Conservation (phyloP, 2,797 vertebrate species). For the Rhyacichthys aspro region DNA sequence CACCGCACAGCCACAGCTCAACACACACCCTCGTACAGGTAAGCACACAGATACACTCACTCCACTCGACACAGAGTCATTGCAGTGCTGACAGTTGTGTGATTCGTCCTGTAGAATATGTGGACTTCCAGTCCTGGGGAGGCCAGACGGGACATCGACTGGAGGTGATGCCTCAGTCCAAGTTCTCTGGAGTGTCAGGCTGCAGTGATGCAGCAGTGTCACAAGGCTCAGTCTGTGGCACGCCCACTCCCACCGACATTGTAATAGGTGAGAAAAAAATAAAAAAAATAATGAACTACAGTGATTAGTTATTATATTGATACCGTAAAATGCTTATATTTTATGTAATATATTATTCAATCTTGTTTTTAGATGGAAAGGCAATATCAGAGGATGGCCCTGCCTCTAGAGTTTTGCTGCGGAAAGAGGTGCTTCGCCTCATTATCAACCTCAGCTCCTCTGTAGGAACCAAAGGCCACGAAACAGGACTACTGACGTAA, state of each 20-base stretch:
- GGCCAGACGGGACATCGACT: constrained; percentile 90
- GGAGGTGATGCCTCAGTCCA: constrained; percentile 92
- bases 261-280: constrained; percentile 84
- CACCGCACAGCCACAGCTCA: constrained; percentile 84
- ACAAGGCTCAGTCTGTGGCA: constrained; percentile 92
- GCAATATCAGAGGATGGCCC: constrained; percentile 94
- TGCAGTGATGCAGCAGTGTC: constrained; percentile 93
- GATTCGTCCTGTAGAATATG: constrained; percentile 81
- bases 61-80: background rate
- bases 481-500: constrained; percentile 98
- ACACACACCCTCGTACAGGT: constrained; percentile 89
- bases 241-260: constrained; percentile 89
- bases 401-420: constrained; percentile 91
- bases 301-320: background rate
- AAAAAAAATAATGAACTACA: no score
- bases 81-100: background rate
- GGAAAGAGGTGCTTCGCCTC: constrained; percentile 96
- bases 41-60: background rate
- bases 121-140: constrained; percentile 94
- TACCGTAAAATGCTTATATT: background rate
- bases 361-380: constrained; percentile 83
- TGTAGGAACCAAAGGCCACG: constrained; percentile 97
- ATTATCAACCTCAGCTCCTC: constrained; percentile 98
- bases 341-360: background rate
- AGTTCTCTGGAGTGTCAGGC: constrained; percentile 96